These are phyloP conservation scores for Thymelicus sylvestris DNA, from an alignment of 2,888 invertebrate species.

Conservation along the genomic window DNA sequence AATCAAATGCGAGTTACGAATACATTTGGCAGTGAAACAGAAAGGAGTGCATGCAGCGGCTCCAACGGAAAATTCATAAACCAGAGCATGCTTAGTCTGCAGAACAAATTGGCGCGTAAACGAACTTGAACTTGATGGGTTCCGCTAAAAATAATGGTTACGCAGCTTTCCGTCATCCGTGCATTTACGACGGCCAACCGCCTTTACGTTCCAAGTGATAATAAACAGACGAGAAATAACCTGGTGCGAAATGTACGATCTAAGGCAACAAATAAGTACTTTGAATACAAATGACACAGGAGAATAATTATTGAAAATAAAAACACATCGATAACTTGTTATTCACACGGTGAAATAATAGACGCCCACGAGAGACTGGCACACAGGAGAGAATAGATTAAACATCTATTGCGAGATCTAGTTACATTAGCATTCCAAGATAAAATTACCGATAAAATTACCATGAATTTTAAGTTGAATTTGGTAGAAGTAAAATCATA, in stretches of 20 bases:
- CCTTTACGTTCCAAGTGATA: not conserved
- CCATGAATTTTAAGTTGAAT: conserved; percentile 5
- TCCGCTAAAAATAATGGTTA: conserved; percentile 63
- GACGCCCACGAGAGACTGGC: conserved; percentile 27
- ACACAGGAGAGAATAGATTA: conserved; percentile 26
- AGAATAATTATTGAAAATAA: conserved; percentile 6
- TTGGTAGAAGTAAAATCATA: not conserved
- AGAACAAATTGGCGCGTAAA: conserved; percentile 51
- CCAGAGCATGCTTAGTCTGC: conserved; percentile 35
- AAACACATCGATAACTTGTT: conserved; percentile 8
- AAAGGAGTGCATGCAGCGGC: conserved; percentile 27
- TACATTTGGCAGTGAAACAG: conserved; percentile 40
- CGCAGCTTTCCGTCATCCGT: conserved; percentile 26
- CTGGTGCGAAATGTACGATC: not conserved
- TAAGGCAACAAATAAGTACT: conserved; percentile 4
- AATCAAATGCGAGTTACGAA: conserved; percentile 38
- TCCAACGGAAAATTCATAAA: conserved; percentile 37
- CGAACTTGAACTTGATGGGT: conserved; percentile 72
- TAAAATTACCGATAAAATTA: conserved; percentile 10
- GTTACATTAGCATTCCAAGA: conserved; percentile 24
- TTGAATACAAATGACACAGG: not conserved
- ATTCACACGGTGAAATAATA: conserved; percentile 34
- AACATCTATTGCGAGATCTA: conserved; percentile 29
- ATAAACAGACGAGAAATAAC: conserved; percentile 1
- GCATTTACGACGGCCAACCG: conserved; percentile 13